Evolutionary conservation across 2,888 invertebrate species (phyloP).

Genomic region (Podabrus alpinus): DNA sequence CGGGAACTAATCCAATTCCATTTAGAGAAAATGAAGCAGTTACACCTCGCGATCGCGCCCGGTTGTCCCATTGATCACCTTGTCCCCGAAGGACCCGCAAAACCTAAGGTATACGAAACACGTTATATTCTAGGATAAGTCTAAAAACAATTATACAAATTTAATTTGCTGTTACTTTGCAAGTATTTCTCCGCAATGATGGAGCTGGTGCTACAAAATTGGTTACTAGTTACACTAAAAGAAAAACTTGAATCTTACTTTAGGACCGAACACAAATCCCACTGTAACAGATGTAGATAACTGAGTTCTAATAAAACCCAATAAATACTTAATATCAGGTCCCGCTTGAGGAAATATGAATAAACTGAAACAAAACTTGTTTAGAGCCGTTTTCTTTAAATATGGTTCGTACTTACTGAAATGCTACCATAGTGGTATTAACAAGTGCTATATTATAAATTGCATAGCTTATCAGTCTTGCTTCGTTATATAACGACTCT

Average conservation of each 20-base stretch:
- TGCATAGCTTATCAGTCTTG: constrained; percentile 88
- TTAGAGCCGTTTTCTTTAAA: not conserved
- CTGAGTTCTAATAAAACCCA: constrained; percentile 90
- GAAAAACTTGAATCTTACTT: constrained; percentile 61
- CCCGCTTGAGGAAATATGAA: constrained; percentile 84
- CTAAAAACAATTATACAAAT: not conserved
- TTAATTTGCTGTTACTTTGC: too few species aligned
- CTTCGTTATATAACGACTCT: constrained; percentile 91
- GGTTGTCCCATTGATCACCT: constrained; percentile 88
- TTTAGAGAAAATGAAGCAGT: constrained; percentile 86
- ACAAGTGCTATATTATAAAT: constrained; percentile 94
- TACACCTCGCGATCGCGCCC: constrained; percentile 80
- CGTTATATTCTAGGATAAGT: not conserved
- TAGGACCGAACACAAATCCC: constrained; percentile 81
- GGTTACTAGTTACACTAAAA: not conserved
- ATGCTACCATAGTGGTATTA: constrained; percentile 88
- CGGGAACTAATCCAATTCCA: constrained; percentile 82
- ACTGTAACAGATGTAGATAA: constrained; percentile 89
- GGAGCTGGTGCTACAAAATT: too few species aligned
- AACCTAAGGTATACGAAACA: constrained; percentile 63
- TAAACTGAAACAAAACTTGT: constrained; percentile 64
- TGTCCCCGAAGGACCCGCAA: constrained; percentile 81
- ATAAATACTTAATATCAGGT: constrained; percentile 89
- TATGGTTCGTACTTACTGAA: constrained; percentile 80
- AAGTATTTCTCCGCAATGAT: too few species aligned